Evolutionary conservation across 2,113 vertebrate genomes (phyloP).

Genomic region (Eublepharis macularius): DNA sequence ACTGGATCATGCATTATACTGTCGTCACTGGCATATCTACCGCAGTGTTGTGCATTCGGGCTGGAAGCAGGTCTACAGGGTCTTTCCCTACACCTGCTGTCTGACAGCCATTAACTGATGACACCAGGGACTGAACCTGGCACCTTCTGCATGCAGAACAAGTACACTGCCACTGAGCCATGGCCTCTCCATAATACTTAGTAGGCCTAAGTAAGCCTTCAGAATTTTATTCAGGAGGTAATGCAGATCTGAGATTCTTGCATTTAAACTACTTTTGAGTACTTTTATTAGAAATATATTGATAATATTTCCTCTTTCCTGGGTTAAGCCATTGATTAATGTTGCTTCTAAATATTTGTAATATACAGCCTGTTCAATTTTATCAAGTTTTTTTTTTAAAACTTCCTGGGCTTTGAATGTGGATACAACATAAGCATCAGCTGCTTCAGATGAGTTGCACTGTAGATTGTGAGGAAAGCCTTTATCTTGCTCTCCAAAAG

Average conservation of each 20-base stretch:
- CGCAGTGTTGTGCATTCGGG: no score
- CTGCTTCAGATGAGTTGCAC: slow-evolving; percentile 24
- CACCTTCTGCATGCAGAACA: no score
- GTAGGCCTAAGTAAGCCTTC: background rate
- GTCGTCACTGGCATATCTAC: no score
- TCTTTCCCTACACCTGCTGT: no score
- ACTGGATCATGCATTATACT: no score
- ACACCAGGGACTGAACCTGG: no score
- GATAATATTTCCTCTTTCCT: slow-evolving; percentile 20
- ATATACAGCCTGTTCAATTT: slow-evolving; percentile 40
- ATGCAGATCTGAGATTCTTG: background rate
- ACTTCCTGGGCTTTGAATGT: background rate
- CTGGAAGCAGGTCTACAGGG: no score
- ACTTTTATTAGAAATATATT: background rate
- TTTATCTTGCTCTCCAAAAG: slow-evolving; percentile 38
- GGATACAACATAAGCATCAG: slow-evolving; percentile 34
- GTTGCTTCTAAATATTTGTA: slow-evolving; percentile 34
- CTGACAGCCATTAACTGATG: no score
- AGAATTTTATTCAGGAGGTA: background rate
- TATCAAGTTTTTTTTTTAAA: slow-evolving; percentile 26
- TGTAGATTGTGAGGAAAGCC: slow-evolving; percentile 6
- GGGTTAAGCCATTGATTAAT: slow-evolving; percentile 41
- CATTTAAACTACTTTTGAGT: background rate
- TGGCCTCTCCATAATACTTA: no score
- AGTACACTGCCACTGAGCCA: no score